These are phyloP conservation scores for Rhabdornis inornatus DNA, from an alignment of 2,113 vertebrate genomes.

Conservation along the genomic window DNA sequence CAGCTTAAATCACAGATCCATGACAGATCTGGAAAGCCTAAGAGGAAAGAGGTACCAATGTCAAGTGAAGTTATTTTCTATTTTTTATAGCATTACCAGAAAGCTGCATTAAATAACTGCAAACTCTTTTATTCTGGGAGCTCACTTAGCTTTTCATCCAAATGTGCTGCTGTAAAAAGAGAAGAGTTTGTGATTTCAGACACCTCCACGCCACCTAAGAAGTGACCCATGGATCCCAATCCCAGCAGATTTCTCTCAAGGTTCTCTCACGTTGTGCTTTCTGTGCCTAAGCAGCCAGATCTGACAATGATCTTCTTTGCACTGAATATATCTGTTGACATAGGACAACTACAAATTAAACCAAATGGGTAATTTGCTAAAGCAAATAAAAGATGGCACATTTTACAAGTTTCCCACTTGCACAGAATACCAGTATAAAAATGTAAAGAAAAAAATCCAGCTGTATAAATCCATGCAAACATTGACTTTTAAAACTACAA, in stretches of 20 bases:
- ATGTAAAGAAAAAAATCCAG: neutral
- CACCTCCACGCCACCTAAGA: neutral
- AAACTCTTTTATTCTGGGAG: neutral
- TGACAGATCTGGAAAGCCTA: slow-evolving; percentile 23
- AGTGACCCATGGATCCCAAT: neutral
- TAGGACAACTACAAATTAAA: neutral
- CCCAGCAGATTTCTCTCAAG: neutral
- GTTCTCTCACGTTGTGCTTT: neutral
- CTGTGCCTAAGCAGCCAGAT: neutral
- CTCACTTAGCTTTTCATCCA: neutral
- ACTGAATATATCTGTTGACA: neutral
- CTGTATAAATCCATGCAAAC: neutral
- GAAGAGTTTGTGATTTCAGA: neutral
- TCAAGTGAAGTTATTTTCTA: neutral
- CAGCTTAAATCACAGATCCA: slow-evolving; percentile 56
- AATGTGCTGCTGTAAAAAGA: neutral
- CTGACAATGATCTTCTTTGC: neutral
- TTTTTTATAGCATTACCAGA: neutral
- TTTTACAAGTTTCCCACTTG: neutral
- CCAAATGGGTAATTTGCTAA: neutral
- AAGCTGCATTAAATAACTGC: neutral
- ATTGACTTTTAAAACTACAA: neutral
- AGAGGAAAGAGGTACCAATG: neutral
- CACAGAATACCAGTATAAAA: neutral
- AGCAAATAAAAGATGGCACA: neutral